Conservation (phyloP, 2,113 vertebrate genomes). For the Solenodon paradoxus region DNA sequence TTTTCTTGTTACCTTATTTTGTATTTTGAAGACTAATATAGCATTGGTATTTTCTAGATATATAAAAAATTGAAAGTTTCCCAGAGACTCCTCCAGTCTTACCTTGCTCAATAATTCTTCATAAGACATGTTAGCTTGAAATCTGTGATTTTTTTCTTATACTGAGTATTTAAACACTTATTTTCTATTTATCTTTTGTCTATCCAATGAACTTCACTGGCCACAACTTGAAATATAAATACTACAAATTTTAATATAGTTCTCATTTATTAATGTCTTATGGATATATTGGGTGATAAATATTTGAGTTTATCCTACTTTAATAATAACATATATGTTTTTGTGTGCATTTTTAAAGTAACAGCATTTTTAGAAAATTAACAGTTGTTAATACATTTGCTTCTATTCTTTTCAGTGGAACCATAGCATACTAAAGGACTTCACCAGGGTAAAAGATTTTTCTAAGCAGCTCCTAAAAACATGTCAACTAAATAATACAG, state of each 20-base stretch:
- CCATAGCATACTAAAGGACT: neutral
- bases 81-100: neutral
- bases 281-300: neutral
- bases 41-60: neutral
- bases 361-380: neutral
- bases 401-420: slow-evolving; percentile 25
- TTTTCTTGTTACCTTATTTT: neutral
- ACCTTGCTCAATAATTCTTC: neutral
- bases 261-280: neutral
- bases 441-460: neutral
- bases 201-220: neutral
- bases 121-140: neutral
- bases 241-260: neutral
- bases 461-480: slow-evolving; percentile 6
- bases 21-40: neutral
- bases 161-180: neutral
- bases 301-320: neutral
- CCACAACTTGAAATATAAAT: neutral
- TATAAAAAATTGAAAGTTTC: neutral
- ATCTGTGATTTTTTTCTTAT: neutral
- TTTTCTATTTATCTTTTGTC: neutral
- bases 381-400: neutral
- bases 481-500: slow-evolving; percentile 48
- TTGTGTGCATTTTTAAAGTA: neutral
- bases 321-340: neutral